Evolutionary conservation across 1,140 invertebrate species (phyloP).

Genomic region (Heterodera schachtii): DNA sequence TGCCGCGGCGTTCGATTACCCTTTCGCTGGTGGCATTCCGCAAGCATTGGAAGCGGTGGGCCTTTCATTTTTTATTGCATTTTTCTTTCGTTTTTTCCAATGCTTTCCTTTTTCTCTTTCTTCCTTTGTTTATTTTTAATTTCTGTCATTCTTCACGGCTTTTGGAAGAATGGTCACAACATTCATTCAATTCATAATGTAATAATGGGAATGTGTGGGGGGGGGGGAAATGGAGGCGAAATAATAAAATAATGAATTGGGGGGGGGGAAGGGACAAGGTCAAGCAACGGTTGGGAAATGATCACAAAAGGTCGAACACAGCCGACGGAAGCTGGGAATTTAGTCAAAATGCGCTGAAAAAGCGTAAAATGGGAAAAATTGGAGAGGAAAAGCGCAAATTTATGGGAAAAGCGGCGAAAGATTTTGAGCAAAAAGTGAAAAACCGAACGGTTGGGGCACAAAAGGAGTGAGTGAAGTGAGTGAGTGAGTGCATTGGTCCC

Average conservation of each 20-base stretch:
- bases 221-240: background rate
- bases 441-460: background rate
- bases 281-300: background rate
- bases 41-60: background rate
- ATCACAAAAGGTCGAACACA: background rate
- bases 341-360: background rate
- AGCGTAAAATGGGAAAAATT: background rate
- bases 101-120: background rate
- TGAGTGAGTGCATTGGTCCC: background rate
- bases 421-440: background rate
- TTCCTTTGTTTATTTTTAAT: background rate
- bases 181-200: background rate
- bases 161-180: slow-evolving; percentile 14
- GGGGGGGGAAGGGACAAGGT: slow-evolving; percentile 5
- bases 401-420: background rate
- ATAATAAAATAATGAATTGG: background rate
- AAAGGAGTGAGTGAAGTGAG: background rate
- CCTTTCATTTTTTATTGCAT: background rate
- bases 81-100: background rate
- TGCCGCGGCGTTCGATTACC: background rate
- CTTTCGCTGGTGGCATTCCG: background rate
- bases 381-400: background rate
- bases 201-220: background rate
- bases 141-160: slow-evolving; percentile 12
- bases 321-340: background rate